A percentile compares a stretch with the other conserved stretches of the same genome.
Conservation (phyloP, 2,797 vertebrate species). For the Chelon auratus region DNA sequence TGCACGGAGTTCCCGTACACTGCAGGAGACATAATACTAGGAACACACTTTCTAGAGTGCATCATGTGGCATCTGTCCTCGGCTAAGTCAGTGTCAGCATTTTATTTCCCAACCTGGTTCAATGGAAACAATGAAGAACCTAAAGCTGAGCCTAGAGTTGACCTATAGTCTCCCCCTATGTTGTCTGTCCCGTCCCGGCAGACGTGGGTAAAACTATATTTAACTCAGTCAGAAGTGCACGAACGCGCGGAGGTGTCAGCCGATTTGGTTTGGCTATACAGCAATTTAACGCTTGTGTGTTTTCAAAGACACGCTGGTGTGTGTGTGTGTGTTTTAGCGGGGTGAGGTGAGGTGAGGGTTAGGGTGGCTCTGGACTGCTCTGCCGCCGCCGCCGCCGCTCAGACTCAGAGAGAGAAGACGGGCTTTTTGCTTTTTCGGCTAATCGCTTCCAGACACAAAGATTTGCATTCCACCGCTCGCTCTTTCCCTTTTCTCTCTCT, state of each 20-base stretch:
- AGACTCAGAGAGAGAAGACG: slow-evolving; percentile 64
- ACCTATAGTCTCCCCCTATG: no score
- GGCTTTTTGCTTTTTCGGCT: slow-evolving; percentile 69
- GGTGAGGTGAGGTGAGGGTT: slow-evolving; percentile 6
- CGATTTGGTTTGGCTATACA: slow-evolving; percentile 12
- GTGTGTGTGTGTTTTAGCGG: slow-evolving; percentile 18
- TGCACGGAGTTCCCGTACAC: no score
- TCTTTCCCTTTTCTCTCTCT: slow-evolving; percentile 8
- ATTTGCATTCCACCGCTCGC: slow-evolving; percentile 68
- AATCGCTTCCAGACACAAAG: slow-evolving; percentile 76
- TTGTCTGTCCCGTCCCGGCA: background rate
- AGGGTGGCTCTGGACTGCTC: slow-evolving; percentile 26
- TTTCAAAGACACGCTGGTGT: slow-evolving; percentile 7
- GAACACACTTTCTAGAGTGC: no score
- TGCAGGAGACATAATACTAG: no score
- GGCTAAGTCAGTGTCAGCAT: no score
- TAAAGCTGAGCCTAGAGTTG: no score
- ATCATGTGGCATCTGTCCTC: no score
- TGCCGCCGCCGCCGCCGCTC: slow-evolving; percentile 35
- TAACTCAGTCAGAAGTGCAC: no score
- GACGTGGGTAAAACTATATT: background rate
- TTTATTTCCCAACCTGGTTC: no score
- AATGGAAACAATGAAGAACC: no score
- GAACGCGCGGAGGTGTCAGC: slow-evolving; percentile 18
- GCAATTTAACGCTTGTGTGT: slow-evolving; percentile 22